Evolutionary conservation across 2,113 vertebrate genomes (phyloP).

Genomic region (Emydocephalus ijimae): DNA sequence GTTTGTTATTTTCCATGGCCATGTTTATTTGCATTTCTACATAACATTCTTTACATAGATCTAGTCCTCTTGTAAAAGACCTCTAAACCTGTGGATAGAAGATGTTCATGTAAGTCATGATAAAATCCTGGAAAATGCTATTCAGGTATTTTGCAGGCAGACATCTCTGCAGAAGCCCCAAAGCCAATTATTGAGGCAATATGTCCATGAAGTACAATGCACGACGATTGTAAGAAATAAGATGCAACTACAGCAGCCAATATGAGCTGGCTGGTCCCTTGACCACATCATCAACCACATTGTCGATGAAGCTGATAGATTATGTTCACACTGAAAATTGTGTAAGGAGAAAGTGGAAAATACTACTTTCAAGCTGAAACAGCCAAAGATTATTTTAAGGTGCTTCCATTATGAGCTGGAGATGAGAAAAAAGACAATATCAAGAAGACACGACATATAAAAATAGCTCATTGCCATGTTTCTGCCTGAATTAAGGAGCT

Average conservation of each 20-base stretch:
- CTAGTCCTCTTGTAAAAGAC: not conserved
- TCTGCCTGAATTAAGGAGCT: not conserved
- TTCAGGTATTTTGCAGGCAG: not conserved
- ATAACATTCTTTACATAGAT: too few relatives aligned
- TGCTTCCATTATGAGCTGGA: not conserved
- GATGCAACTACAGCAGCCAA: not conserved
- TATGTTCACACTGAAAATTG: not conserved
- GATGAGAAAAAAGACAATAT: not conserved
- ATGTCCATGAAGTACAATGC: not conserved
- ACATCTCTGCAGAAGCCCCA: not conserved
- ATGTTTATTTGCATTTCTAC: too few relatives aligned
- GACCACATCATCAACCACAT: not conserved
- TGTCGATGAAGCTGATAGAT: not conserved
- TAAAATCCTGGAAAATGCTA: not conserved
- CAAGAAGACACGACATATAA: not conserved
- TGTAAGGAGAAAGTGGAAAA: not conserved
- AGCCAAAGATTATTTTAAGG: not conserved
- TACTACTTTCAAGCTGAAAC: not conserved
- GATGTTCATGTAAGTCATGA: not conserved
- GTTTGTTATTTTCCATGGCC: too few relatives aligned
- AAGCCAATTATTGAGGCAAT: not conserved
- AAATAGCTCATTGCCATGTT: not conserved
- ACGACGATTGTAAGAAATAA: not conserved
- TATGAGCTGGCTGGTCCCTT: not conserved
- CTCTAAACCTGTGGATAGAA: not conserved